Evolutionary conservation across 2,888 invertebrate genomes (phyloP), one percentile per base, ranked within the genome.

Genomic region (Desoria tigrina): DNA sequence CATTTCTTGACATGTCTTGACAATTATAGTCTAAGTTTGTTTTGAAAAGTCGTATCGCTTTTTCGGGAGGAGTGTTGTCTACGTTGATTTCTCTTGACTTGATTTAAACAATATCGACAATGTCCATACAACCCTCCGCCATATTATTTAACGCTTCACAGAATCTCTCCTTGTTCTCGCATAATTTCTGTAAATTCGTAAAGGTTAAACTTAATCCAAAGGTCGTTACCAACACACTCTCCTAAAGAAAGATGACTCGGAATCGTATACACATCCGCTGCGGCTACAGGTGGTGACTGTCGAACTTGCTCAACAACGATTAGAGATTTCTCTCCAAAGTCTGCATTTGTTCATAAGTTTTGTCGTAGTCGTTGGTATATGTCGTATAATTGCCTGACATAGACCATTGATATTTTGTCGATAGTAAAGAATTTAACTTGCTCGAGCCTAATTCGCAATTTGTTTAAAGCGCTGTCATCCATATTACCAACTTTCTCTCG

Each of bases 221-320:
- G 26, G 28, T 21, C 21, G 26, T 63, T 63, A 24, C 18, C 23
- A 56, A 37, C 21, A 2, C 21, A 50, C 11, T 39, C 1, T 2
- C 42, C 42, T 1, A 32, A 6, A 1, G 39, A 21, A 16, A 16
- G 1, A 7, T 39, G 23, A 1, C n/a, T n/a, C n/a, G 65, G 60
- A 14, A 14, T 1, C 14, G 54, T 11, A 57, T 68, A 73, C 0
- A 66, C 61, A 14, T 24, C 24, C 24, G 2, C 1, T 14, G 21
- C 71, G 6, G 21, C 37, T 7, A 77, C 73, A 7, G 76, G 77
- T 11, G 68, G 42, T 24, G 75, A 51, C 56, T 76, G 32, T 7
- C 11, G 11, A 32, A 32, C 4, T 7, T 32, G 6, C 11, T 11
- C 32, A 32, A 32, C 4, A 7, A 32, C 32, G 4, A 32, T 32